phyloP scores from a whole-genome alignment of 2,113 vertebrate genomes.

The Oryzias celebensis region DNA sequence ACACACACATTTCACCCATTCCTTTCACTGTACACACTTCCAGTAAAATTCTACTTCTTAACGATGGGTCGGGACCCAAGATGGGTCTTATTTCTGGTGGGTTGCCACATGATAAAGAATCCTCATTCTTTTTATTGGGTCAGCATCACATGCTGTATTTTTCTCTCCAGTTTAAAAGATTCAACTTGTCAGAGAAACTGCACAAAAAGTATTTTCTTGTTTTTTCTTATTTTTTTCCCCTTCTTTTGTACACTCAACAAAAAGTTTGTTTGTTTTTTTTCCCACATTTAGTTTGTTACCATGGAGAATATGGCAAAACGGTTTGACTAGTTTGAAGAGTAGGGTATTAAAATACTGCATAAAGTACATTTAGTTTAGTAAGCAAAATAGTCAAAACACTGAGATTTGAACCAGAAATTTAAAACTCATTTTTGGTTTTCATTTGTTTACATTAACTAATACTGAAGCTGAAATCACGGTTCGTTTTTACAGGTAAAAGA shows the following conservation, averaged over 20 bases:
- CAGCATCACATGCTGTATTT: slow-evolving; percentile 44
- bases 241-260: slow-evolving; percentile 37
- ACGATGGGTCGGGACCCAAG: slow-evolving; percentile 57
- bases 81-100: slow-evolving; percentile 62
- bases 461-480: too few relatives aligned
- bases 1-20: slow-evolving; percentile 52
- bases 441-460: too few relatives aligned
- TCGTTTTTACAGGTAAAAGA: too few relatives aligned
- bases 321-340: too few relatives aligned
- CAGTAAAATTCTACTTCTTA: slow-evolving; percentile 70
- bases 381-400: too few relatives aligned
- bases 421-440: too few relatives aligned
- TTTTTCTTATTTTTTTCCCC: slow-evolving; percentile 40
- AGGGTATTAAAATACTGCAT: too few relatives aligned
- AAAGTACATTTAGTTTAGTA: too few relatives aligned
- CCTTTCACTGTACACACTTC: slow-evolving; percentile 73
- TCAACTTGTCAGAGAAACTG: slow-evolving; percentile 27
- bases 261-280: background rate
- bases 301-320: too few relatives aligned
- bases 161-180: slow-evolving; percentile 51
- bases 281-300: too few relatives aligned
- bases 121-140: slow-evolving; percentile 68
- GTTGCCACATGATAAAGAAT: slow-evolving; percentile 75
- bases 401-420: too few relatives aligned
- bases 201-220: slow-evolving; percentile 49